Conservation (phyloP, 2,888 invertebrate genomes). For the Molanna angustata region DNA sequence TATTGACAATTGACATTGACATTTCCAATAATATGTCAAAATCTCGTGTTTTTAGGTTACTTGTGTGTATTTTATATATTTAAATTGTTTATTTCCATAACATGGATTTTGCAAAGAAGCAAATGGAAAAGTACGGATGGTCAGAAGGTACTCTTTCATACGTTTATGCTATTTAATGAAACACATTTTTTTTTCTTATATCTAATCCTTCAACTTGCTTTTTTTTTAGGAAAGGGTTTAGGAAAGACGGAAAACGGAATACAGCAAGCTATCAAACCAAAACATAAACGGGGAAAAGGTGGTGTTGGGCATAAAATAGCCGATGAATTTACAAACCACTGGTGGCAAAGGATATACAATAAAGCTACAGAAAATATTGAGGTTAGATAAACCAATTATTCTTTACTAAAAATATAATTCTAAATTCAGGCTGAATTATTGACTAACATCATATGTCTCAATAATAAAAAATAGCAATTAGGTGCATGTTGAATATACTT, state of each 20-base stretch:
- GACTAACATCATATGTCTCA: no score
- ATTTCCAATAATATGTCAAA: no score
- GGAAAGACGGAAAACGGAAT: constrained; percentile 82
- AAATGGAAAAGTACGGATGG: constrained; percentile 77
- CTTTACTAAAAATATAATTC: no score
- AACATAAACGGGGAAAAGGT: constrained; percentile 72
- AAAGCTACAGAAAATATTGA: constrained; percentile 68
- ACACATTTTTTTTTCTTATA: no score
- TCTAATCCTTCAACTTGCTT: constrained; percentile 10
- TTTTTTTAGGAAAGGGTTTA: constrained; percentile 70
- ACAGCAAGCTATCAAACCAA: constrained; percentile 71
- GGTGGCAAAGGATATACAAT: constrained; percentile 81
- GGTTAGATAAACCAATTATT: no score
- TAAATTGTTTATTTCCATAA: constrained; percentile 13
- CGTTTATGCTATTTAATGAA: no score
- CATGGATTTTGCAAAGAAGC: constrained; percentile 70
- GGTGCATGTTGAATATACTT: no score
- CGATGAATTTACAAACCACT: constrained; percentile 74
- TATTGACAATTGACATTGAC: no score
- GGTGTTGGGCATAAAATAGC: constrained; percentile 77
- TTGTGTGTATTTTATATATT: no score
- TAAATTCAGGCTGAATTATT: no score
- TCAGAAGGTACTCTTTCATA: constrained; percentile 55
- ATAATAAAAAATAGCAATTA: no score
- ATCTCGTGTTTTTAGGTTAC: no score